Evolutionary conservation across 1,140 invertebrate genomes (phyloP), one percentile per base, ranked within the genome.

Genomic region (Bombus fervidus): DNA sequence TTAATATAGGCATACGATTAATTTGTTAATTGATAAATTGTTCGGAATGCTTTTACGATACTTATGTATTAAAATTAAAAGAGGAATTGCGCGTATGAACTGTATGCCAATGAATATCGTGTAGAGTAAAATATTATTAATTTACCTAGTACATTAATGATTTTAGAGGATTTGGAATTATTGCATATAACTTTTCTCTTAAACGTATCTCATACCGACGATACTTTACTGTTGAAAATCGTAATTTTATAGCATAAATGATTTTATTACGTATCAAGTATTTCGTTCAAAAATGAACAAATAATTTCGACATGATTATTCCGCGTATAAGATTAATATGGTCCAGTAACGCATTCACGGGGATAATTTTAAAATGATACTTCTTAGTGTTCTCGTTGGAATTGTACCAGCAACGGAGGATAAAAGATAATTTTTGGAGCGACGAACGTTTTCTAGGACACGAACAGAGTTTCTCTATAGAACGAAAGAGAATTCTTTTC

Each of bases 351-450:
- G 31, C 47, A 2, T 75, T 31, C 71, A 5, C 9, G 0, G 22
- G 6, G 71, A 34, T 53, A 75, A 75, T 47, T 75, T 75, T 10
- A 53, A 34, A 75, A 75, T 15, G n/a, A 53, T 57, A 22, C 25
- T 68, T 25, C 66, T 37, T 68, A 22, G 22, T 6, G 31, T 25
- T 3, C 22, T 75, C 73, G 13, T 57, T 53, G 22, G 31, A 31
- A 53, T 13, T 10, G 47, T 75, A 57, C 41, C 22, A 34, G 41
- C 18, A 75, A 75, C 43, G 31, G 22, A 15, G 25, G 25, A 34
- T 47, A 34, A 53, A 75, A 31, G 25, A 75, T 53, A 57, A 53
- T 57, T 57, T 75, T 75, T 75, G 31, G 31, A 74, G 41, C n/a
- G n/a, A 34, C 25, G 39, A 74, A 31, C 41, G 18, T 41, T 74